Evolutionary conservation across 2,113 vertebrate genomes (phyloP), one percentile per base, ranked within the genome.

Genomic region (Trochalopteron elliotii): DNA sequence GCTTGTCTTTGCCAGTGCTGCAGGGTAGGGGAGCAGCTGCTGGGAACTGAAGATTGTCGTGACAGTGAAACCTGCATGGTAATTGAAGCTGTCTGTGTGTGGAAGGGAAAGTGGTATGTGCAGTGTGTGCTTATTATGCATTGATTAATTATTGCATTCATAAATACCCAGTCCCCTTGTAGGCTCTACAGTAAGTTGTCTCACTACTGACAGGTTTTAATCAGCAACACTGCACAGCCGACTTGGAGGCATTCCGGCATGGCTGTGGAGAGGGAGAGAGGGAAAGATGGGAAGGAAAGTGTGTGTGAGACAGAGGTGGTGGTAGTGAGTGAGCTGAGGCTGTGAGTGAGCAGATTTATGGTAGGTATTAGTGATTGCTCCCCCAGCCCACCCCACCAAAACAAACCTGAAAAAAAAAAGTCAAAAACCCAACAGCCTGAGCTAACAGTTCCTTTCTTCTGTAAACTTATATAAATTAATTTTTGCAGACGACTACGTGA

Each of bases 101-200:
- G 27, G 45, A 63, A 77, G 61, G 57, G 72, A 59, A 56, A 88
- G 64, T 2, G 0, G 4, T 25, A 31, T 7, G 20, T 0, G 0
- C 21, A 22, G 6, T 30, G 44, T n/a, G 3, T 50, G 40, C 53
- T 64, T 76, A 37, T 83, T 69, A n/a, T 40, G 15, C 55, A 83
- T 42, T 49, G 60, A 67, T 94, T 90, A 95, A 88, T 93, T 90
- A 88, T 39, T 89, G 57, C 49, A 45, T 81, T 94, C 17, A 19
- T 71, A 91, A 91, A 91, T 60, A 63, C 80, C 42, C 50, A 22
- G 40, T 39, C 30, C n/a, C 25, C 25, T 78, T 53, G n/a, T 49
- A 87, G 56, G 40, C 56, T 94, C 68, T 47, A 2, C 24, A 70
- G 9, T 28, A 63, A 57, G 47, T 55, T 83, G 71, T 83, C 28